Base-by-base conservation (phyloP, 2,888 invertebrate species). In the Oligia fasciuncula region DNA sequence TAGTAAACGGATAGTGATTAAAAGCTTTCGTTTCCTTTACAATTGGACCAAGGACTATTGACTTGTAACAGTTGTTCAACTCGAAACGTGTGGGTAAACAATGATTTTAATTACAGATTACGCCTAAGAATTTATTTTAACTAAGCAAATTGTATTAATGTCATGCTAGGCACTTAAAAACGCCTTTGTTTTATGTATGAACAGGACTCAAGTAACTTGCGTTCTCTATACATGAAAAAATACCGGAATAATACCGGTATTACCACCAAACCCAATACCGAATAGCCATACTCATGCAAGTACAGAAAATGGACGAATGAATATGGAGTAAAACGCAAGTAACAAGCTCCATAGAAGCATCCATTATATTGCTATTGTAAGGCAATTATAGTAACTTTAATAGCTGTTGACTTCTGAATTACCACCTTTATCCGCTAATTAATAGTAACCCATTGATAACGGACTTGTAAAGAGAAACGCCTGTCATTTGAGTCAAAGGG, bases 11-110 rank as follows among this genome's bases (percentile, higher is more conserved):
- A 91, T 91, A 92, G 90, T 91, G 91, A 89, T 91, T 85, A 86
- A 88, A 88, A 88, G 91, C 93, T 92, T 93, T 94, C 92, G 89
- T 92, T 92, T 90, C 90, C 87, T 85, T 84, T 77, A 86, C 88
- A 92, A 93, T 91, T 92, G 91, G 94, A 89, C 91, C 95, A 94
- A 95, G 94, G 95, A 93, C 91, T 82, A 85, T 79, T 71, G 70
- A 73, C 80, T 85, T 74, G 74, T 79, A 87, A 72, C 81, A 70
- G 77, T 79, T 79, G 85, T 86, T 75, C 71, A 80, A 76, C 60
- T 68, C 75, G 13, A 85, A 88, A 79, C 79, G 87, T 89, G 89
- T 90, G 87, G 89, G 86, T 89, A 83, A 87, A 87, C 89, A 90
- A 85, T 88, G 88, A 88, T 88, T 87, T 89, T 89, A 88, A 90